Conservation (phyloP, 1,140 invertebrate genomes). For the Neodiprion pinetum region DNA sequence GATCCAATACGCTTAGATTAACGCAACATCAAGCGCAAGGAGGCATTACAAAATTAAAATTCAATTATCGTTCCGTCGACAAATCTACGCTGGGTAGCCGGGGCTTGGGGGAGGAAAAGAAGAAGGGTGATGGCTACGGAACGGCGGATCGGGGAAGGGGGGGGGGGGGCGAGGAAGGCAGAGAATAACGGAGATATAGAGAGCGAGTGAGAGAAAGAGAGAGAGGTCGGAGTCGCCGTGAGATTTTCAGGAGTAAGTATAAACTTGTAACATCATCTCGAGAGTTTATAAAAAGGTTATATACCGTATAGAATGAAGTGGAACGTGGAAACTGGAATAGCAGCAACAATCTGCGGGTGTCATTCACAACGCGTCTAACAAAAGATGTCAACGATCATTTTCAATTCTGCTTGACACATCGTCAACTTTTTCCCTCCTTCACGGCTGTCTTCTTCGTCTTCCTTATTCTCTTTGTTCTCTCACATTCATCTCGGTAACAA, state of each 20-base stretch:
- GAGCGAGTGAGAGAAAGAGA: conserved; percentile 22
- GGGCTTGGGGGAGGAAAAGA: background rate
- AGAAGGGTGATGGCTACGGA: background rate
- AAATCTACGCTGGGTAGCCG: conserved; percentile 1
- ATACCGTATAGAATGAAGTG: conserved; percentile 34
- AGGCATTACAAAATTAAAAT: conserved; percentile 47
- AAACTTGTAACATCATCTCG: conserved; percentile 42
- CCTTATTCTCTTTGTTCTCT: background rate
- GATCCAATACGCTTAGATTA: conserved; percentile 36
- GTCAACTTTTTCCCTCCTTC: background rate
- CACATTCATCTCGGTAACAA: background rate
- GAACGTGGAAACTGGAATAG: conserved; percentile 33
- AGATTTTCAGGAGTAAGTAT: conserved; percentile 6
- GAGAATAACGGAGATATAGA: conserved; percentile 6
- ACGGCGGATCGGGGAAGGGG: background rate
- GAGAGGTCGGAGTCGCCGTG: conserved; percentile 26
- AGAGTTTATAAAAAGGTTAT: conserved; percentile 28
- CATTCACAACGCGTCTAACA: conserved; percentile 28
- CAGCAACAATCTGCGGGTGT: conserved; percentile 47
- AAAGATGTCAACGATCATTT: background rate
- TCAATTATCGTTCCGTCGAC: conserved; percentile 38
- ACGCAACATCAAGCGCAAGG: conserved; percentile 16
- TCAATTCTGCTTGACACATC: background rate
- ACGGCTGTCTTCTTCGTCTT: background rate
- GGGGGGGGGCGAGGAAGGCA: background rate